Conservation (phyloP, 2,113 vertebrate species). For the Hippocampus zosterae region DNA sequence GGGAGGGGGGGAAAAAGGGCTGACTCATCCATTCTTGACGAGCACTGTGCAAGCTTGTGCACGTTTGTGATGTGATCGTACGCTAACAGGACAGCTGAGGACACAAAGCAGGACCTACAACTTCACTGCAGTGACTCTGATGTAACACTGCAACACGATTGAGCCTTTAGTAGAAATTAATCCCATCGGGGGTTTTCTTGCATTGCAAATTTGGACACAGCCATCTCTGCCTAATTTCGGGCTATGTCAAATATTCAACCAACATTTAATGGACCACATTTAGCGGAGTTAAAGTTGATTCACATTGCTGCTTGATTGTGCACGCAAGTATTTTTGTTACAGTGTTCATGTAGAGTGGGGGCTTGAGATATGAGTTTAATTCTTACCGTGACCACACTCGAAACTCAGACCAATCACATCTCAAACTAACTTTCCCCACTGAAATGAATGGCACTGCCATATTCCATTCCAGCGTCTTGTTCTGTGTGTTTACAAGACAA, state of each 20-base stretch:
- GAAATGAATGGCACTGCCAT: no score
- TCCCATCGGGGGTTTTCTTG: neutral
- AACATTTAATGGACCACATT: neutral
- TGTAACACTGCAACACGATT: conserved; percentile 8
- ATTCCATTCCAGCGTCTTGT: no score
- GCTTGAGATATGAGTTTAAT: no score
- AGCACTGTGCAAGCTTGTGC: neutral
- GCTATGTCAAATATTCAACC: neutral
- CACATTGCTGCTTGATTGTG: neutral
- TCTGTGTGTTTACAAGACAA: no score
- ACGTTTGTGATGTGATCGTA: conserved; percentile 16
- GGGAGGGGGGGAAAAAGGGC: conserved; percentile 10
- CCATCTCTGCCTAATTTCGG: neutral
- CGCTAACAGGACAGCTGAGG: conserved; percentile 22
- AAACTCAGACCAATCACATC: no score
- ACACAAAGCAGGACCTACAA: conserved; percentile 9
- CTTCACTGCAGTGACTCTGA: conserved; percentile 32
- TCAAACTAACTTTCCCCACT: no score
- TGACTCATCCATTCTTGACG: conserved; percentile 37
- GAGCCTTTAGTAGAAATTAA: neutral
- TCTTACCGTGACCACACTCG: no score
- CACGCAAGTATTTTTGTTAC: neutral
- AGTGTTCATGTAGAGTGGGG: neutral
- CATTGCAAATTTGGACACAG: neutral
- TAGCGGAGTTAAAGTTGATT: neutral